Conservation (phyloP, 30 jellyfish, hydroid and myxozoan species). For the Hydractinia echinata region DNA sequence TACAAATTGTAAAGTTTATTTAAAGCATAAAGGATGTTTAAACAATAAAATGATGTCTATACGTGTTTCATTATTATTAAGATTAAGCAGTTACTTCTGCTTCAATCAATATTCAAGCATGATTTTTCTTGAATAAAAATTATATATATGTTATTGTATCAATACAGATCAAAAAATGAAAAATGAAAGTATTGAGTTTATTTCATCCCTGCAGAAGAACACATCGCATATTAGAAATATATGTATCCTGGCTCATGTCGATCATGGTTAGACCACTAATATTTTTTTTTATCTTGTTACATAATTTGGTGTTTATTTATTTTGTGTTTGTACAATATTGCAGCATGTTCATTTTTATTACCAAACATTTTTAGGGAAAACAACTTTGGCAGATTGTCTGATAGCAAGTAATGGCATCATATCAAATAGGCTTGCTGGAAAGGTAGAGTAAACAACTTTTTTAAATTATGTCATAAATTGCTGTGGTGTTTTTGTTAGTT, state of each 20-base stretch:
- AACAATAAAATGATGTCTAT: no score
- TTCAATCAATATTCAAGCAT: no score
- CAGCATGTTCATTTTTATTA: not conserved
- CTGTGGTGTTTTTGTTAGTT: not conserved
- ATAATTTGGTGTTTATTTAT: not conserved
- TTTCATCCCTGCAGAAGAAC: constrained; percentile 60
- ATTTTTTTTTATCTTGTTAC: not conserved
- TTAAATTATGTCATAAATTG: not conserved
- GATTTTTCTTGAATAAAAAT: no score
- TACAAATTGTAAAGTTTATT: no score
- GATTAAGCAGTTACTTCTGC: no score
- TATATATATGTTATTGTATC: not conserved
- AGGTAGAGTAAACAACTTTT: constrained; percentile 40
- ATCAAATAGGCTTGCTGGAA: constrained; percentile 91
- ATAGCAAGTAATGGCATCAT: constrained; percentile 98
- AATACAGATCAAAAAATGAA: constrained; percentile 35
- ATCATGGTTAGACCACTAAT: constrained; percentile 71
- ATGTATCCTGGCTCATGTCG: constrained; percentile 98
- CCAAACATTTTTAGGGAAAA: constrained; percentile 63
- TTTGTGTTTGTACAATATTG: not conserved
- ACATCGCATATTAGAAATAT: constrained; percentile 78
- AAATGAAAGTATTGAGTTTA: constrained; percentile 52
- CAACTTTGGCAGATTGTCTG: constrained; percentile 93
- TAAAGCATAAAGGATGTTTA: no score
- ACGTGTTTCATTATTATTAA: no score